phyloP scores from a whole-genome alignment of 2,113 vertebrate species.

The Alectura lathami region DNA sequence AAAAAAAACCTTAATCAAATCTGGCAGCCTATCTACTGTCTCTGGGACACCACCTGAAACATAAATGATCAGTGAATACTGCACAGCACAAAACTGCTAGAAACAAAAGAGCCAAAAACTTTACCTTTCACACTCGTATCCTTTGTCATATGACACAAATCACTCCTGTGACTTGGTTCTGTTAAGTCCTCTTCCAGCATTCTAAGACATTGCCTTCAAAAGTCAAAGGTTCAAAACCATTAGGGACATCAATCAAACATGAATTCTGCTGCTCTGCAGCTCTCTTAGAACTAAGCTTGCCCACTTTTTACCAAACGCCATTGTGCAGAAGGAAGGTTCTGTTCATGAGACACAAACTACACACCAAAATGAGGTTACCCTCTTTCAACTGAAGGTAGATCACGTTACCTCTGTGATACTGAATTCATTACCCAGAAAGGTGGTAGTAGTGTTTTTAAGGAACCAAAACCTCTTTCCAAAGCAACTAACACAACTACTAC shows the following conservation, averaged over 20 bases:
- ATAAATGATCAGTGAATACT: not conserved
- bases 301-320: not conserved
- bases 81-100: not conserved
- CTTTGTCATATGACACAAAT: not conserved
- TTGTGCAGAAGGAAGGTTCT: not conserved
- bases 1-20: not conserved
- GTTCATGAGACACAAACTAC: not conserved
- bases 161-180: not conserved
- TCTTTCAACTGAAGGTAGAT: not conserved
- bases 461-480: not conserved
- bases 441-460: not conserved
- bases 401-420: not conserved
- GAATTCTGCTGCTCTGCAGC: not conserved
- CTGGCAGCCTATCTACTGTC: not conserved
- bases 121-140: not conserved
- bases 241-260: fast-evolving
- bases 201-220: not conserved
- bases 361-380: fast-evolving
- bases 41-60: not conserved
- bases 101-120: not conserved
- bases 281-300: not conserved
- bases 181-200: not conserved
- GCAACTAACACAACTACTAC: not conserved
- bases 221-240: not conserved
- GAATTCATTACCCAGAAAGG: not conserved